A percentile compares a stretch with the other conserved stretches of the same genome.
These are phyloP conservation scores for Drosophila repleta DNA, from an alignment of 1,140 invertebrate genomes.

Conservation along the genomic window DNA sequence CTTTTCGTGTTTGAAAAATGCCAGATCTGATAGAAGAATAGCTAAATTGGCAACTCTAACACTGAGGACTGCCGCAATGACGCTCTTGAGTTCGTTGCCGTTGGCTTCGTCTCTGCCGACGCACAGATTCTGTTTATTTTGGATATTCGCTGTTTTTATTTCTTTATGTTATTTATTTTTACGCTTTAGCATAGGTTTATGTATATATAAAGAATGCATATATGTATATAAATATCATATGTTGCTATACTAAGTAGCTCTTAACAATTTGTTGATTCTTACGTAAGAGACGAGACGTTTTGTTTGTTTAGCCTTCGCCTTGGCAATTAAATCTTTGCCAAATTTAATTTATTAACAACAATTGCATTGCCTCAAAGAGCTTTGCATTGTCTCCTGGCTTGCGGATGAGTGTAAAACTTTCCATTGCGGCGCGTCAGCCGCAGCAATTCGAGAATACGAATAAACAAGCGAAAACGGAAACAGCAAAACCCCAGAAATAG, in stretches of 20 bases:
- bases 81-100: constrained; percentile 45
- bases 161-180: constrained; percentile 63
- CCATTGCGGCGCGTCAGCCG: constrained; percentile 44
- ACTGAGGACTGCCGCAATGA: constrained; percentile 29
- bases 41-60: too few species aligned
- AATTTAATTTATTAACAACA: constrained; percentile 67
- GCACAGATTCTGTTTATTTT: constrained; percentile 72
- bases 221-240: not conserved
- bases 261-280: constrained; percentile 75
- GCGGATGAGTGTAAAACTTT: constrained; percentile 57
- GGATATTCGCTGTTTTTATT: constrained; percentile 62
- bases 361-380: constrained; percentile 34
- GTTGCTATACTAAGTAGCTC: constrained; percentile 26
- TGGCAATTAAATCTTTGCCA: constrained; percentile 48
- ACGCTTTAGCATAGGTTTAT: constrained; percentile 31
- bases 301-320: constrained; percentile 54
- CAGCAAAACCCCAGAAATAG: constrained; percentile 38
- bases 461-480: constrained; percentile 45
- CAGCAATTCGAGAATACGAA: constrained; percentile 36
- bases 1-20: too few species aligned
- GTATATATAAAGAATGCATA: not conserved
- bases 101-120: constrained; percentile 41
- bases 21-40: too few species aligned
- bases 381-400: constrained; percentile 10
- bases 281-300: constrained; percentile 50